Evolutionary conservation across 2,888 invertebrate genomes (phyloP).

Genomic region (Zhuqinia jingwanae): DNA sequence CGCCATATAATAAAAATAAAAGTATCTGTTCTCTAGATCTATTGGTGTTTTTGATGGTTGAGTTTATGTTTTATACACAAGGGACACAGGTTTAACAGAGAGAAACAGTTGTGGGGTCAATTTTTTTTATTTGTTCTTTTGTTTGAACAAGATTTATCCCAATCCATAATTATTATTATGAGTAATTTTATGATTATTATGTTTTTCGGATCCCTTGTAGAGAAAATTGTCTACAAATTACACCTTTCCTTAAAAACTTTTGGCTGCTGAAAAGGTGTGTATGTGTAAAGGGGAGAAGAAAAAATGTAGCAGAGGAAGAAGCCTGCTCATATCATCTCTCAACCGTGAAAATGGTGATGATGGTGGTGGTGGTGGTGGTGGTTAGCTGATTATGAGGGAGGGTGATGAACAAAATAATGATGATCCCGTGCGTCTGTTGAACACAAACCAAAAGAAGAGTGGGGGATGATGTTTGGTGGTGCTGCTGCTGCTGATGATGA

Average conservation of each 20-base stretch:
- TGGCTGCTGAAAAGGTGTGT: background rate
- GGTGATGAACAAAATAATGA: slow-evolving; percentile 43
- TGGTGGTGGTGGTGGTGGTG: background rate
- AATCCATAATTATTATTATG: slow-evolving; percentile 40
- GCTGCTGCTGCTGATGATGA: too few relatives aligned
- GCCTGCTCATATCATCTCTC: slow-evolving; percentile 9
- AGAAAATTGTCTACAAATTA: slow-evolving; percentile 59
- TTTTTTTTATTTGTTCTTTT: slow-evolving; percentile 57
- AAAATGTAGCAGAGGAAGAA: slow-evolving; percentile 50
- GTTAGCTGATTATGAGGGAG: slow-evolving; percentile 2
- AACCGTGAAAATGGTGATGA: slow-evolving; percentile 41
- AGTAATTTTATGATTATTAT: slow-evolving; percentile 59
- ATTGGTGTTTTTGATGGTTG: too few relatives aligned
- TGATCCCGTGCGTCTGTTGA: slow-evolving; percentile 45
- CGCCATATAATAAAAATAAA: too few relatives aligned
- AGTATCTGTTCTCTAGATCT: too few relatives aligned
- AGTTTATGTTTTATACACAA: too few relatives aligned
- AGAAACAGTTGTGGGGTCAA: slow-evolving; percentile 26
- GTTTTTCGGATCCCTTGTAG: slow-evolving; percentile 48
- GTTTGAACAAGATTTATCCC: slow-evolving; percentile 64
- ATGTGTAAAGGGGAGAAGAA: too few relatives aligned
- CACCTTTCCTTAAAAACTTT: slow-evolving; percentile 21
- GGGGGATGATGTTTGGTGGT: too few relatives aligned
- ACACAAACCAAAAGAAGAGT: too few relatives aligned
- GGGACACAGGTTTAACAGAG: background rate